Conservation (phyloP, 2,888 invertebrate species). For the Ophioninae sp. region DNA sequence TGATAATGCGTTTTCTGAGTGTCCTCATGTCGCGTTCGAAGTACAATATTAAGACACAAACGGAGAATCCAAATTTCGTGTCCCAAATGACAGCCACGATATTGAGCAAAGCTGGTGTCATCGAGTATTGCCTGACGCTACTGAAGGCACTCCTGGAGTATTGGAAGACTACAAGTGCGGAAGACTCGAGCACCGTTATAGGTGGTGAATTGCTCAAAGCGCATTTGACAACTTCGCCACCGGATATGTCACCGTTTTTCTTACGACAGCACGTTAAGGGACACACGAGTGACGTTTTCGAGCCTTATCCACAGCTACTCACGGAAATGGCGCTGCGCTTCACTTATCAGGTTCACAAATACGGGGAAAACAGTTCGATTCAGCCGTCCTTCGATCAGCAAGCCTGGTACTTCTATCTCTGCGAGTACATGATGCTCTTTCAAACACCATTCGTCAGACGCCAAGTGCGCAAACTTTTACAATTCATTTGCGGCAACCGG, state of each 20-base stretch:
- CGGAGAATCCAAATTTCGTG: conserved; percentile 83
- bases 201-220: conserved; percentile 90
- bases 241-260: conserved; percentile 98
- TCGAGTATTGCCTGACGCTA: conserved; percentile 88
- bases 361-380: conserved; percentile 79
- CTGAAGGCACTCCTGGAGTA: conserved; percentile 88
- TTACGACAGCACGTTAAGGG: conserved; percentile 95
- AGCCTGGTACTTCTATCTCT: conserved; percentile 91
- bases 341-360: conserved; percentile 95
- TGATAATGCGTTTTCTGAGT: conserved; percentile 93
- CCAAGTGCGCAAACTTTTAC: conserved; percentile 94
- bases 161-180: conserved; percentile 85
- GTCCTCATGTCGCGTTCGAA: conserved; percentile 91
- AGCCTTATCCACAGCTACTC: conserved; percentile 95
- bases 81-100: conserved; percentile 88
- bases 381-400: conserved; percentile 80
- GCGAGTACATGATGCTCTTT: conserved; percentile 97
- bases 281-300: conserved; percentile 95
- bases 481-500: conserved; percentile 96
- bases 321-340: conserved; percentile 97
- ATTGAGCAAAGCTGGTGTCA: conserved; percentile 86
- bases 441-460: conserved; percentile 94
- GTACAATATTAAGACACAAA: conserved; percentile 79
- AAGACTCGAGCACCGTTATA: conserved; percentile 81
- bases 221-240: conserved; percentile 90